phyloP scores from a whole-genome alignment of 2,113 vertebrate genomes.

The Lepus europaeus region DNA sequence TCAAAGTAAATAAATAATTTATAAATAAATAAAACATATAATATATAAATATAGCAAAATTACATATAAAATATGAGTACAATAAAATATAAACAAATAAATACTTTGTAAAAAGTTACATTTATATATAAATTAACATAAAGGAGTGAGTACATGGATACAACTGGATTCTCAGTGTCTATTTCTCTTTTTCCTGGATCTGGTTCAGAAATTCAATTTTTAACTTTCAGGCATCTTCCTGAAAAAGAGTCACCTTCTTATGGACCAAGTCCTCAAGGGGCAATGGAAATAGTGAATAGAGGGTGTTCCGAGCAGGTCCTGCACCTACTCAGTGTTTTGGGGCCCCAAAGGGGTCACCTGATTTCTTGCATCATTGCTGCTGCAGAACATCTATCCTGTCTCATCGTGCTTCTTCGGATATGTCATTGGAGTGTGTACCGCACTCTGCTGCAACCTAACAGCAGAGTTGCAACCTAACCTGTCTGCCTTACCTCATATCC shows the following conservation, averaged over 20 bases:
- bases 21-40: neutral
- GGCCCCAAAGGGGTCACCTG: neutral
- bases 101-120: neutral
- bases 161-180: neutral
- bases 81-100: no score
- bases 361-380: neutral
- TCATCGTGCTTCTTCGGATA: neutral
- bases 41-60: no score
- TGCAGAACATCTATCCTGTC: neutral
- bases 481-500: neutral
- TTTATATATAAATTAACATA: neutral
- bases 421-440: neutral
- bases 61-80: no score
- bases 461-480: neutral
- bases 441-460: neutral
- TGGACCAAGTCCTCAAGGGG: neutral
- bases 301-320: neutral
- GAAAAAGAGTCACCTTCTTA: neutral
- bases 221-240: conserved; percentile 24
- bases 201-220: conserved; percentile 39
- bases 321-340: neutral
- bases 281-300: neutral
- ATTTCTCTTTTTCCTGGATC: conserved; percentile 42
- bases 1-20: neutral
- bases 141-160: neutral